Conservation (phyloP, 2,888 invertebrate genomes). For the Sarcophaga caerulescens region DNA sequence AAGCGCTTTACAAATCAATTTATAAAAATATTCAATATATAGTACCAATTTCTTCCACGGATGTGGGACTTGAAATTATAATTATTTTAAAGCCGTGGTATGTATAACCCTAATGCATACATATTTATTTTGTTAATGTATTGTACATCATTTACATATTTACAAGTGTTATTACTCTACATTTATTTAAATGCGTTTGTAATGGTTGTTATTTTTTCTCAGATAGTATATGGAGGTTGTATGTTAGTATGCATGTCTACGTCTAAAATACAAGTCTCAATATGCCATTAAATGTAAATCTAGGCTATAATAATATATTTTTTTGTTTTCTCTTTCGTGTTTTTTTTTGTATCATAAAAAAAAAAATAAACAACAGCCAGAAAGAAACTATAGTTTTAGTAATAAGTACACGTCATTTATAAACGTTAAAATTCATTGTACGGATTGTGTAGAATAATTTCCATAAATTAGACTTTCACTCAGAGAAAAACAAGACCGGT, state of each 20-base stretch:
- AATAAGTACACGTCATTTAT: slow-evolving; percentile 35
- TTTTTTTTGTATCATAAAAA: neutral
- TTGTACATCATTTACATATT: neutral
- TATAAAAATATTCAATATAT: no score
- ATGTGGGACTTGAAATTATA: no score
- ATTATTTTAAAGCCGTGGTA: no score
- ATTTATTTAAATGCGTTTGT: neutral
- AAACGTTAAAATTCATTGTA: slow-evolving; percentile 11
- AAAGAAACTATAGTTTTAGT: neutral
- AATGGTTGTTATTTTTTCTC: neutral
- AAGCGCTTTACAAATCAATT: no score
- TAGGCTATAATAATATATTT: slow-evolving; percentile 12
- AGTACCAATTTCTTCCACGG: no score
- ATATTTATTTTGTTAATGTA: slow-evolving; percentile 2
- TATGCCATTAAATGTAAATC: slow-evolving; percentile 22
- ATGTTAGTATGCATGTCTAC: neutral
- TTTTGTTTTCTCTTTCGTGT: neutral
- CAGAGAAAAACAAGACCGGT: no score
- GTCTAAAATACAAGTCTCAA: neutral
- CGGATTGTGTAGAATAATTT: neutral
- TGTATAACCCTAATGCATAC: neutral
- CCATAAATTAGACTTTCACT: neutral
- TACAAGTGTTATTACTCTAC: neutral
- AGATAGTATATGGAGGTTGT: neutral
- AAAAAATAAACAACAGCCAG: neutral